A percentile compares a stretch with the other conserved stretches of the same genome.
These are phyloP conservation scores for Gari tellinella DNA, from an alignment of 2,888 invertebrate species.

Conservation along the genomic window DNA sequence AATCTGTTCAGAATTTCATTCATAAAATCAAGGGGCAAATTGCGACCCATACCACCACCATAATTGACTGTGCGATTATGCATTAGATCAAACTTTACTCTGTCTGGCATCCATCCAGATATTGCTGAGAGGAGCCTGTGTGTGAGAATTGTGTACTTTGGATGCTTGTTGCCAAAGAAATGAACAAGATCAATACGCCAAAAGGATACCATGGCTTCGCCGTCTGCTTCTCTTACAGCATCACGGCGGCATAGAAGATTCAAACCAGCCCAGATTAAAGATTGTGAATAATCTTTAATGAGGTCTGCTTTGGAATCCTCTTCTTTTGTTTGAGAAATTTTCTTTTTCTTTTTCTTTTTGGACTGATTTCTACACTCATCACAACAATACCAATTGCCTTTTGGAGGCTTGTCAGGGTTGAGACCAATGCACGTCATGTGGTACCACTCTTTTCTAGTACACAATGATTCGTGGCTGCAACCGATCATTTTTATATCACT, in stretches of 20 bases:
- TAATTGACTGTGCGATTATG: slow-evolving; percentile 35
- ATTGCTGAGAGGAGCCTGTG: slow-evolving; percentile 40
- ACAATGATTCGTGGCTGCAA: slow-evolving; percentile 31
- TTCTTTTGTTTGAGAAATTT: not conserved
- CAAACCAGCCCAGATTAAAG: slow-evolving; percentile 53
- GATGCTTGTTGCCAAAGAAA: slow-evolving; percentile 45
- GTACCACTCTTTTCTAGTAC: slow-evolving; percentile 49
- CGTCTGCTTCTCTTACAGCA: slow-evolving; percentile 63
- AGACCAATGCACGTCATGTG: slow-evolving; percentile 42
- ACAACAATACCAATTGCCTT: slow-evolving; percentile 44
- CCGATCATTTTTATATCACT: slow-evolving; percentile 49
- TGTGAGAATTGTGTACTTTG: slow-evolving; percentile 53
- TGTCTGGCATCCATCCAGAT: slow-evolving; percentile 48
- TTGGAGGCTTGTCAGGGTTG: slow-evolving; percentile 32
- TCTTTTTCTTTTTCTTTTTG: not conserved
- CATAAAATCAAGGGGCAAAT: slow-evolving; percentile 55
- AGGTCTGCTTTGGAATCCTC: slow-evolving; percentile 1
- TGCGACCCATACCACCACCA: slow-evolving; percentile 54
- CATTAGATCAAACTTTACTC: slow-evolving; percentile 29
- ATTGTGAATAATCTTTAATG: slow-evolving; percentile 32
- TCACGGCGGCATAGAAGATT: slow-evolving; percentile 58
- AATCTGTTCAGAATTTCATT: slow-evolving; percentile 54
- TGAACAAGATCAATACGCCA: slow-evolving; percentile 44
- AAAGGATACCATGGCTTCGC: slow-evolving; percentile 57
- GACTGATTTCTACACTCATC: slow-evolving; percentile 22